Conservation (phyloP, 2,888 invertebrate genomes). For the Tuberolachnus salignus region DNA sequence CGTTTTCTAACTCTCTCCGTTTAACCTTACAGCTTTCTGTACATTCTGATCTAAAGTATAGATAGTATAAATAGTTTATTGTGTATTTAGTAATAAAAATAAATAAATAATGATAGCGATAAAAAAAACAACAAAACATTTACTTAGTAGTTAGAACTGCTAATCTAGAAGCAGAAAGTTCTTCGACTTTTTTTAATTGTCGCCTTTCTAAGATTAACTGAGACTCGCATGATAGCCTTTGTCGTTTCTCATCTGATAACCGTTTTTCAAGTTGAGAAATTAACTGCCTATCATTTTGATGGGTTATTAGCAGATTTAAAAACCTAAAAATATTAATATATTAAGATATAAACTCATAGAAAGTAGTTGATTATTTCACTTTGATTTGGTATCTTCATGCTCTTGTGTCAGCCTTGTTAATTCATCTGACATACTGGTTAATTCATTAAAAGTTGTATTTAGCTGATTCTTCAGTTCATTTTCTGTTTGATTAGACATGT, state of each 20-base stretch:
- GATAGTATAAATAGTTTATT: not conserved
- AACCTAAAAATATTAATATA: constrained; percentile 65
- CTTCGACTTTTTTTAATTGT: constrained; percentile 70
- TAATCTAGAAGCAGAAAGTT: constrained; percentile 63
- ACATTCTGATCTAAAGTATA: constrained; percentile 64
- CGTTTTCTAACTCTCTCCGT: constrained; percentile 70
- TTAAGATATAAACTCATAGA: not conserved
- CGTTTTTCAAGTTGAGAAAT: constrained; percentile 77
- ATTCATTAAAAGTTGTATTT: constrained; percentile 70
- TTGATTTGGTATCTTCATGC: constrained; percentile 85
- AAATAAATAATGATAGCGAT: not conserved
- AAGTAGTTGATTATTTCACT: constrained; percentile 65
- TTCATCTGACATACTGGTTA: constrained; percentile 74
- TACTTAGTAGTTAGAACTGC: constrained; percentile 63
- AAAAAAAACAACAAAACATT: constrained; percentile 16
- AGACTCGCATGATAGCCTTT: constrained; percentile 74
- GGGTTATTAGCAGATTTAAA: constrained; percentile 74
- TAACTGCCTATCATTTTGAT: constrained; percentile 79
- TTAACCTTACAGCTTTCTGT: constrained; percentile 66
- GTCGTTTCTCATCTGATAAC: constrained; percentile 83
- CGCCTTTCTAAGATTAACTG: constrained; percentile 77
- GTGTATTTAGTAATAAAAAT: not conserved
- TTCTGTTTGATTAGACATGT: constrained; percentile 73
- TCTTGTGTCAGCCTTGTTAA: constrained; percentile 80
- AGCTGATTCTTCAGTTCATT: constrained; percentile 76